Evolutionary conservation across 2,113 vertebrate species (phyloP).

Genomic region (Columba livia): DNA sequence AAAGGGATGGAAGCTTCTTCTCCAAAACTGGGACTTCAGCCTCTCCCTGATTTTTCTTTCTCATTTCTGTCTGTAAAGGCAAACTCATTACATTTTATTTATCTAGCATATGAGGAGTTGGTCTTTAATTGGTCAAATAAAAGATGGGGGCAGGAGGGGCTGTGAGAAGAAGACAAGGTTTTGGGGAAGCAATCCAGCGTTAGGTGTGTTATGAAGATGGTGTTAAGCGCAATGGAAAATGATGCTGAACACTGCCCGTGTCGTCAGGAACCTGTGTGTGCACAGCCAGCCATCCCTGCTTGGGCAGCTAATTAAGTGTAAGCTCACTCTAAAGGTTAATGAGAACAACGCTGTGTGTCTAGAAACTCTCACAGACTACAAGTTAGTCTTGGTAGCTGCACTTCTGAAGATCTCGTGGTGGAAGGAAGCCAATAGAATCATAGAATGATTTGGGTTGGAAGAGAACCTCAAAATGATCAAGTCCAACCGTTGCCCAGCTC

Average conservation of each 20-base stretch:
- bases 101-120: background rate
- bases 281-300: background rate
- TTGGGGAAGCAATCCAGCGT: background rate
- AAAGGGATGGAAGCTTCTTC: background rate
- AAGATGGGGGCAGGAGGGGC: background rate
- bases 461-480: too few relatives aligned
- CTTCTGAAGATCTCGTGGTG: accelerated
- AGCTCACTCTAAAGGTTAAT: background rate
- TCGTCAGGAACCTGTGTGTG: background rate
- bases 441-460: too few relatives aligned
- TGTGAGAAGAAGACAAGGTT: background rate
- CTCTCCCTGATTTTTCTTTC: background rate
- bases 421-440: too few relatives aligned
- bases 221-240: too few relatives aligned
- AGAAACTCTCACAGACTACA: background rate
- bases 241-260: accelerated
- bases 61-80: background rate
- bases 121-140: background rate
- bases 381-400: background rate
- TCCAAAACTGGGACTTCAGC: background rate
- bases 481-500: too few relatives aligned
- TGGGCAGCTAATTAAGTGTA: background rate
- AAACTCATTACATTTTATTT: background rate
- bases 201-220: background rate
- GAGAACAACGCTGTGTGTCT: background rate